A percentile compares a stretch with the other conserved stretches of the same genome.
These are phyloP conservation scores for Drosophila persimilis DNA, from an alignment of 1,140 invertebrate species.

Conservation along the genomic window DNA sequence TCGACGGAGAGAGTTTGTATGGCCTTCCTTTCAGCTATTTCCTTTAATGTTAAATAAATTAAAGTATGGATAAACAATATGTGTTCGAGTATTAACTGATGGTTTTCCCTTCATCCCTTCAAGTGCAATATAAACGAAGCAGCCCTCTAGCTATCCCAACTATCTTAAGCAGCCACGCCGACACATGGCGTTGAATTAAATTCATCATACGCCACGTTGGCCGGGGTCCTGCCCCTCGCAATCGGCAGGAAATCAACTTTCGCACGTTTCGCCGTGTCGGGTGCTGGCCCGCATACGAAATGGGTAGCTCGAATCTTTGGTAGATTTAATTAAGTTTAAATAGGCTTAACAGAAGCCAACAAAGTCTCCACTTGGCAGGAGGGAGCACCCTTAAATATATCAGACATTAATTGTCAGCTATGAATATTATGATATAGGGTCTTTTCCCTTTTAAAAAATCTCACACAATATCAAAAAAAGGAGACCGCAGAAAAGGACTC, in stretches of 20 bases:
- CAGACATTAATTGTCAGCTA: conserved; percentile 1
- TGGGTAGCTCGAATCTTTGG: conserved; percentile 55
- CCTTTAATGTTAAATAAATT: too few species aligned
- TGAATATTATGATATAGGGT: background rate
- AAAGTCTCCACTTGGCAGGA: background rate
- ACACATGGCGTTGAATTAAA: conserved; percentile 34
- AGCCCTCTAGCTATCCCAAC: conserved; percentile 6
- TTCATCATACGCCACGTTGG: conserved; percentile 64
- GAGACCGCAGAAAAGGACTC: too few species aligned
- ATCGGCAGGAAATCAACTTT: conserved; percentile 42
- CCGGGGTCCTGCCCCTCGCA: conserved; percentile 2
- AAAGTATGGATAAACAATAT: too few species aligned
- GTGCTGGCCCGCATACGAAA: conserved; percentile 60
- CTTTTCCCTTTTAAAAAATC: background rate
- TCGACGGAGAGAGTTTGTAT: too few species aligned
- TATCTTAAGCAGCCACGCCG: too few species aligned
- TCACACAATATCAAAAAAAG: too few species aligned
- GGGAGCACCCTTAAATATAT: background rate
- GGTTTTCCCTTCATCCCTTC: background rate
- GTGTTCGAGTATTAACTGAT: too few species aligned
- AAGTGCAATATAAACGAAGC: background rate
- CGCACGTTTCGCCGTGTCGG: conserved; percentile 32
- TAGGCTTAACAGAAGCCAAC: conserved; percentile 41
- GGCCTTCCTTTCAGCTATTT: too few species aligned
- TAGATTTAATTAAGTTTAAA: conserved; percentile 69